Base-by-base conservation (phyloP, 2,113 vertebrate species). In the Aix galericulata region DNA sequence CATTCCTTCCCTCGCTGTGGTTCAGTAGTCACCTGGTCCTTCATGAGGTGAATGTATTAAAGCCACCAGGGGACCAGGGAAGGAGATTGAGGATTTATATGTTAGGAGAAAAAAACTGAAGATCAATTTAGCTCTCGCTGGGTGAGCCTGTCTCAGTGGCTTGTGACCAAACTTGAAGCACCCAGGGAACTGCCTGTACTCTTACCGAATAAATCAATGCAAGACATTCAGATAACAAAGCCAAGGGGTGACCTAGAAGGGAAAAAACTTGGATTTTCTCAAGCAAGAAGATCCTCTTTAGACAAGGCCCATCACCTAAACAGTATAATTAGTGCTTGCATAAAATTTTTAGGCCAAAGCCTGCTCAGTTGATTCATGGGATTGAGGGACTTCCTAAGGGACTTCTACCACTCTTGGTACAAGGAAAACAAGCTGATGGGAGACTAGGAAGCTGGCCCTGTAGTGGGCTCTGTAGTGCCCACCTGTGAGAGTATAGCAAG, bases 1-100 rank as follows among this genome's bases (percentile, higher is more conserved):
- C 34, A 26, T 63, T 52, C 1, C 0, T 71, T 46, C 31, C 82
- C 13, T 59, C 2, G 1, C 15, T 1, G 0, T 17, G 46, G 36
- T 77, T 56, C 55, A 91, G 27, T 12, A 77, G 50, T 58, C 32
- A 20, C 26, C 36, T 86, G 38, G 66, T 86, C 23, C 21, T 48
- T 29, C 62, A 13, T 20, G 50, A 82, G n/a, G 27, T 80, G 9
- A 58, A 27, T 25, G 40, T 23, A 46, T 53, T 56, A 72, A 79
- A 58, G 55, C 8, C 26, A 58, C 12, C 3, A 2, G 55, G 44
- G 69, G 17, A 63, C n/a, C 26, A 76, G 9, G 44, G 32, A 85
- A 82, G 31, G 21, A 69, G 23, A 32, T 1, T 38, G 36, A 59
- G 25, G 23, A 42, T 44, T 62, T 81, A 87, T 63, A 73, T 12